Evolutionary conservation across 2,888 invertebrate genomes (phyloP), one percentile per base, ranked within the genome.

Genomic region (Apotomis capreana): DNA sequence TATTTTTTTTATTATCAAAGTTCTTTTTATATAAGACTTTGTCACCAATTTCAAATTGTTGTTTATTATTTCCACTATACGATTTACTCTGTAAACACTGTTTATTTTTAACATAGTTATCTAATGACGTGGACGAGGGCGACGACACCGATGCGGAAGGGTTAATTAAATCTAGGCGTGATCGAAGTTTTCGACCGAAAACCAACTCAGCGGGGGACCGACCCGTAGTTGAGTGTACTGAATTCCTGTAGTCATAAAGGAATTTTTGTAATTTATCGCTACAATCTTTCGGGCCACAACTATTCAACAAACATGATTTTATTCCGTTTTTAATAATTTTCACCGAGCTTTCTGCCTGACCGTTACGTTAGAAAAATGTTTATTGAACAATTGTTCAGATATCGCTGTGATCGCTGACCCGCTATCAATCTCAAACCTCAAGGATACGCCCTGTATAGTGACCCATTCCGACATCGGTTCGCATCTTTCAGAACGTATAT

Each of bases 31-130:
- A 74, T 51, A 70, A 37, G 9, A 76, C 69, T n/a, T 59, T 9
- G 9, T 73, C 62, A 12, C 49, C 40, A 10, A n/a, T 10, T 37
- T n/a, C 8, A 61, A 74, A 75, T 9, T 10, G 5, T 59, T 26
- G 52, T 52, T 10, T 60, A 4, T 44, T 67, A 8, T 36, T 62
- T 2, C 70, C 73, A 4, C 72, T 69, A 10, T 74, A 44, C 8
- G 46, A 13, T 62, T 75, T 70, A 76, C 10, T 36, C 69, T 76
- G 76, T 67, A 59, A 74, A 69, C 58, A 77, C 76, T 76, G 77
- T 63, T 76, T 71, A 15, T n/a, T n/a, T 67, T 52, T 12, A 0
- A 76, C 75, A 5, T 0, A 3, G 9, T 74, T 4, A 76, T 65
- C 57, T 8, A 74, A 57, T 3, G 52, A 3, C 15, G 67, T 44